phyloP scores from a whole-genome alignment of 2,113 vertebrate species.

The Dolichotis patagonum region DNA sequence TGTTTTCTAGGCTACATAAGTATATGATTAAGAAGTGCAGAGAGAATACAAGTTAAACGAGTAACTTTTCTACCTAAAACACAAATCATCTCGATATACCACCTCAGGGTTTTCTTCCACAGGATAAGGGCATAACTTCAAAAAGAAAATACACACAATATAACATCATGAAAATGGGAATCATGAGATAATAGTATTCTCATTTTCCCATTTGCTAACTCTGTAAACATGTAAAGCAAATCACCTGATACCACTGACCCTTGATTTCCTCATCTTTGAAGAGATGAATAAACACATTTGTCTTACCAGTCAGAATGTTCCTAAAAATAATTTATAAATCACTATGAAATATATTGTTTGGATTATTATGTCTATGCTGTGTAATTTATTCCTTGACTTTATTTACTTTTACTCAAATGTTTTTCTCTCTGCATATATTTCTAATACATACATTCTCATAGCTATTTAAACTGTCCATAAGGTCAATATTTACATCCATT shows the following conservation, averaged over 20 bases:
- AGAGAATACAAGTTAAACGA: constrained; percentile 16
- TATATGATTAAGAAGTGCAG: background rate
- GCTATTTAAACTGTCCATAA: constrained; percentile 7
- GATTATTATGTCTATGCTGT: background rate
- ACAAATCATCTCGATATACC: background rate
- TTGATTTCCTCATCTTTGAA: background rate
- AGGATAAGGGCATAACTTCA: background rate
- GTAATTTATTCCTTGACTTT: constrained; percentile 34
- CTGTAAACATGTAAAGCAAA: background rate
- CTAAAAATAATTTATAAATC: background rate
- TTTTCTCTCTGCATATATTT: background rate
- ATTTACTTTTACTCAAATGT: constrained; percentile 42
- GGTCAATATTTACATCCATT: constrained; percentile 25
- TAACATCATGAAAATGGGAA: background rate
- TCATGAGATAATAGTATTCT: background rate
- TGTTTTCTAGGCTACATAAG: background rate
- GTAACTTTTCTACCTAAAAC: background rate
- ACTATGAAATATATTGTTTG: constrained; percentile 35
- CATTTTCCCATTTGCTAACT: background rate
- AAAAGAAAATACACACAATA: background rate
- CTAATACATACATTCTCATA: background rate
- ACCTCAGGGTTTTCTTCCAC: background rate
- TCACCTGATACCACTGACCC: background rate
- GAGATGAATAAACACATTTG: background rate
- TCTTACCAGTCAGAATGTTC: background rate